These are phyloP conservation scores for Diaprepes abbreviatus DNA, from an alignment of 2,888 invertebrate species.

Conservation along the genomic window DNA sequence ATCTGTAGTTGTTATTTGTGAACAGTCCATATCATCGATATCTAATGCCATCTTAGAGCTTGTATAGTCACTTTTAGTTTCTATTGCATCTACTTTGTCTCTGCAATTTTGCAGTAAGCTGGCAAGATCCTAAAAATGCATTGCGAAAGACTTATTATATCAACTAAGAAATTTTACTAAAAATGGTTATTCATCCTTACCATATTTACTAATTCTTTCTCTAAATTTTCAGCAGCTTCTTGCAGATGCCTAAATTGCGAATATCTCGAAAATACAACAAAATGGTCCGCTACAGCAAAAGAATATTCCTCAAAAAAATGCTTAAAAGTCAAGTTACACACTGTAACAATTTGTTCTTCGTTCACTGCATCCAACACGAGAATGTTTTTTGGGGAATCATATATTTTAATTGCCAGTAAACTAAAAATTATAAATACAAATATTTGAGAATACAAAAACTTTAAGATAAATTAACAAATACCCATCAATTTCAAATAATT, in stretches of 20 bases:
- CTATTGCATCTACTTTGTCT: conserved; percentile 27
- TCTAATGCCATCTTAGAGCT: not conserved
- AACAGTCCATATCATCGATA: conserved; percentile 42
- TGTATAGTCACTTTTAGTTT: not conserved
- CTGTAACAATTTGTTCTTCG: conserved; percentile 72
- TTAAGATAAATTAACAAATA: too few relatives aligned
- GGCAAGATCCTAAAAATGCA: conserved; percentile 36
- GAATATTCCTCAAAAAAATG: conserved; percentile 70
- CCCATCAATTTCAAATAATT: too few relatives aligned
- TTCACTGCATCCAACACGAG: conserved; percentile 71
- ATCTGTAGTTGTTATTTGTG: conserved; percentile 47
- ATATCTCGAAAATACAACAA: conserved; percentile 73
- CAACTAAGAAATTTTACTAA: too few relatives aligned
- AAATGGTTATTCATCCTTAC: too few relatives aligned
- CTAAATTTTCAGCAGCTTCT: conserved; percentile 68
- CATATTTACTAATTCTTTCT: conserved; percentile 51
- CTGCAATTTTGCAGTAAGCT: conserved; percentile 24
- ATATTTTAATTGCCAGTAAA: conserved; percentile 67
- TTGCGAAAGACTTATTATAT: too few relatives aligned
- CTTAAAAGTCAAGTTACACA: conserved; percentile 75
- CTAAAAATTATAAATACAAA: too few relatives aligned
- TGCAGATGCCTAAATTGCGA: conserved; percentile 71
- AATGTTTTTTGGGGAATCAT: conserved; percentile 67
- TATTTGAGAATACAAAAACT: too few relatives aligned
- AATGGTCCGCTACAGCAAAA: conserved; percentile 75